These are phyloP conservation scores for Channallabes apus DNA, from an alignment of 2,797 vertebrate genomes.

Conservation along the genomic window DNA sequence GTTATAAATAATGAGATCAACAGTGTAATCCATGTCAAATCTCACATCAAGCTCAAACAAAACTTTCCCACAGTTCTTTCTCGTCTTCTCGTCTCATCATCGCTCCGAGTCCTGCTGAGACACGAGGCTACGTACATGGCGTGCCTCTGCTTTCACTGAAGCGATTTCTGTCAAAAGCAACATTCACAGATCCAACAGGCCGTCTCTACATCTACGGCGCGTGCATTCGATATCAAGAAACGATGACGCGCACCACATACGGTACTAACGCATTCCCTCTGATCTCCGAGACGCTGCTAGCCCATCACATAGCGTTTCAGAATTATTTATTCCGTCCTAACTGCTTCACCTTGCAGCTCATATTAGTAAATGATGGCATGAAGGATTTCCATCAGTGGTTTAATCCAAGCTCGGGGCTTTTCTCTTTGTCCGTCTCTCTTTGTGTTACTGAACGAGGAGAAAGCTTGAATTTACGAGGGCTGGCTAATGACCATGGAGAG, in stretches of 20 bases:
- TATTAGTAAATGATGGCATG: not conserved
- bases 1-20: not conserved
- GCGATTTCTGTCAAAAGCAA: not conserved
- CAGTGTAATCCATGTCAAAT: not conserved
- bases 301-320: not conserved
- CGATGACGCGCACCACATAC: not conserved
- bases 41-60: no score
- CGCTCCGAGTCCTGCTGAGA: not conserved
- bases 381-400: constrained; percentile 4
- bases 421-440: constrained; percentile 12
- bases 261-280: not conserved
- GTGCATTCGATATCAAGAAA: not conserved
- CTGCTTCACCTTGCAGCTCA: constrained; percentile 15
- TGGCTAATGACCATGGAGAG: constrained; percentile 13
- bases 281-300: not conserved
- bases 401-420: not conserved
- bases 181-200: not conserved
- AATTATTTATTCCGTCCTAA: not conserved
- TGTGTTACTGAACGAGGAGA: constrained; percentile 29
- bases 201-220: not conserved
- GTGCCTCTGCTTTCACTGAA: not conserved
- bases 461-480: not conserved
- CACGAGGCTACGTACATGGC: not conserved
- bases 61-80: no score
- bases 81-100: not conserved